Evolutionary conservation across 2,797 vertebrate species (phyloP), one percentile per base, ranked within the genome.

Genomic region (Antrozous pallidus): DNA sequence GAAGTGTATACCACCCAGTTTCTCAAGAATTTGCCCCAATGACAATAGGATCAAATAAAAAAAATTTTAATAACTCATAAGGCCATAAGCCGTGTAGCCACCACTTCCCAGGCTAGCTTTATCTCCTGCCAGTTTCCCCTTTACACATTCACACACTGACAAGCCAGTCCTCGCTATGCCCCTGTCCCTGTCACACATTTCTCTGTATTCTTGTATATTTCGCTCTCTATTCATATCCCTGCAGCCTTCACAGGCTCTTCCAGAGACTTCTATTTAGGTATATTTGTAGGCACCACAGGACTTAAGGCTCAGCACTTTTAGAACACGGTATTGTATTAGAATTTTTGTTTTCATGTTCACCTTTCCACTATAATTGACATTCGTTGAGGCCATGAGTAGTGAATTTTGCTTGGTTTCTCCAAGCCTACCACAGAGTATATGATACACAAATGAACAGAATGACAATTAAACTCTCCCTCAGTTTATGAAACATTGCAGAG

Each of bases 341-440:
- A 84, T 33, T 80, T 86, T 86, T 83, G 31, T 92, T 86, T 90
- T 26, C 51, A 36, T 86, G 58, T 38, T 93, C 90, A 86, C 70
- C 67, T 67, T 88, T 42, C 67, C 26, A 73, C 51, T 75, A 5
- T 75, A 73, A 51, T n/a, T 82, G 49, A 90, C 93, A 78, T 82
- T 92, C 16, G 16, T 1, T 78, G 49, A 90, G 22, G 38, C 31
- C 33, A 88, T 24, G 24, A 45, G 26, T 65, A 61, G 36, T 75
- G 18, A 75, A 58, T 45, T 93, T 83, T 75, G 79, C 11, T 85
- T 61, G 3, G 22, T 70, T 85, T 70, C 33, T 51, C 69, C 20
- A 70, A 88, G 74, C 26, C 79, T 65, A 51, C 65, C 51, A 42
- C n/a, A 56, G 26, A 74, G 20, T 45, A 81, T 33, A 26, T 31